phyloP scores from a whole-genome alignment of 1,140 invertebrate species.

The Tenebrio molitor region DNA sequence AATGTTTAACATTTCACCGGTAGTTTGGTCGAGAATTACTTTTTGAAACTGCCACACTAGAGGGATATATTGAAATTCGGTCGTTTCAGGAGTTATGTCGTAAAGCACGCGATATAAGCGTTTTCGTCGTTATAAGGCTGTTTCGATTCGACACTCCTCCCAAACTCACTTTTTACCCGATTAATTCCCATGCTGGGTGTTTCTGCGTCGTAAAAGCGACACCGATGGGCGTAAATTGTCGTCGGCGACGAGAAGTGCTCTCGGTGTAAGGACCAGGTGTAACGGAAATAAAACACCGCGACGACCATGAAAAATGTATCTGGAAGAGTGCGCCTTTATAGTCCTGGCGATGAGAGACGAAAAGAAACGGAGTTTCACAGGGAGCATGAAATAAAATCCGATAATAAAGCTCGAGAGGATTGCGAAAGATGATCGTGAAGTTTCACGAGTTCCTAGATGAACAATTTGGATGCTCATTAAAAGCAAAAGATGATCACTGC shows the following conservation, averaged over 20 bases:
- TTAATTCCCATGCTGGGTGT: slow-evolving; percentile 32
- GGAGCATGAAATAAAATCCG: slow-evolving; percentile 14
- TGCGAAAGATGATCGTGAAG: slow-evolving; percentile 23
- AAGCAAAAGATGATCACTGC: slow-evolving; percentile 21
- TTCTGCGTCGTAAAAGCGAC: slow-evolving; percentile 14
- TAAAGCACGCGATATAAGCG: slow-evolving; percentile 33
- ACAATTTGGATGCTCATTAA: slow-evolving; percentile 22
- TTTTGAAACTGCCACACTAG: slow-evolving; percentile 36
- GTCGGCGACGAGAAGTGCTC: no score
- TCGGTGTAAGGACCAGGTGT: slow-evolving; percentile 21
- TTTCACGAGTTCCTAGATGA: slow-evolving; percentile 10
- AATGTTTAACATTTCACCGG: slow-evolving; percentile 45
- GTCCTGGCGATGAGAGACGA: no score
- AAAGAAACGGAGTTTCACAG: slow-evolving; percentile 6
- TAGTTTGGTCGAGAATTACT: slow-evolving; percentile 42
- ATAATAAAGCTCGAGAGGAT: slow-evolving; percentile 32
- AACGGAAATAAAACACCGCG: slow-evolving; percentile 34
- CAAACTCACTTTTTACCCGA: slow-evolving; percentile 20
- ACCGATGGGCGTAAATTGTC: slow-evolving; percentile 32
- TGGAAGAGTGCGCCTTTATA: slow-evolving; percentile 19
- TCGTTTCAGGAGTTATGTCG: slow-evolving; percentile 34
- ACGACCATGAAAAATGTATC: slow-evolving; percentile 34
- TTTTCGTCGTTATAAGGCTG: background rate
- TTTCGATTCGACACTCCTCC: slow-evolving; percentile 8
- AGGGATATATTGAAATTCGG: slow-evolving; percentile 43